Evolutionary conservation across 2,797 vertebrate genomes (phyloP).

Genomic region (Danionella dracula): DNA sequence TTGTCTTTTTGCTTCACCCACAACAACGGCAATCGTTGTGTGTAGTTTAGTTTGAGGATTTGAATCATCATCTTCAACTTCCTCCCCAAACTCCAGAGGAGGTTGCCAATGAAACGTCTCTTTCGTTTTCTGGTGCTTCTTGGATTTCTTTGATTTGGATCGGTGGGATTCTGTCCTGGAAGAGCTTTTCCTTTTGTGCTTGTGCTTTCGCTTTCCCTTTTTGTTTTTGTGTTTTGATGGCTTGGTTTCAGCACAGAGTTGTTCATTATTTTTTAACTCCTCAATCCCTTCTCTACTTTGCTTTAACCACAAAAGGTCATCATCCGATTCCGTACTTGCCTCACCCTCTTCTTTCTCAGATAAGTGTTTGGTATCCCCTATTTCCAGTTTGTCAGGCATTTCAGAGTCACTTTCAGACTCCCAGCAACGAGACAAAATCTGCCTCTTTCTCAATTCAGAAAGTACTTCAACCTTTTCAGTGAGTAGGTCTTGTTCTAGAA

Average conservation of each 20-base stretch:
- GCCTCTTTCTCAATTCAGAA: conserved; percentile 58
- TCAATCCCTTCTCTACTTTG: conserved; percentile 32
- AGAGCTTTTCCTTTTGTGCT: conserved; percentile 69
- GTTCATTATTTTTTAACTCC: conserved; percentile 26
- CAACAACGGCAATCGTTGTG: conserved; percentile 5
- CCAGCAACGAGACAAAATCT: conserved; percentile 63
- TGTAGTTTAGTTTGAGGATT: conserved; percentile 53
- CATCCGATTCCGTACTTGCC: conserved; percentile 86
- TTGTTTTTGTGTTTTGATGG: conserved; percentile 62
- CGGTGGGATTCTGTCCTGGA: conserved; percentile 62
- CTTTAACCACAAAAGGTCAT: conserved; percentile 49
- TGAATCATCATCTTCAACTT: conserved; percentile 80
- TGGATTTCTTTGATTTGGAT: conserved; percentile 81
- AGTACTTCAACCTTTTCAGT: conserved; percentile 42
- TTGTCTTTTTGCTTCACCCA: conserved; percentile 45
- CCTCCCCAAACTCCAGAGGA: conserved; percentile 91
- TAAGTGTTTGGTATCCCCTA: conserved; percentile 52
- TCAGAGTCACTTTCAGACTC: conserved; percentile 85
- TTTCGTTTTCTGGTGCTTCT: conserved; percentile 83
- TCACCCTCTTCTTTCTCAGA: conserved; percentile 95
- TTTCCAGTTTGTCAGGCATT: conserved; percentile 52
- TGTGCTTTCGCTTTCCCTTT: conserved; percentile 78
- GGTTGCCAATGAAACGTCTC: conserved; percentile 95
- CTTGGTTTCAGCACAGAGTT: conserved; percentile 54
- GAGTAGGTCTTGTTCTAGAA: conserved; percentile 51